These are phyloP conservation scores for Caenorhabditis uteleia DNA, from an alignment of 2,888 invertebrate species.

Conservation along the genomic window DNA sequence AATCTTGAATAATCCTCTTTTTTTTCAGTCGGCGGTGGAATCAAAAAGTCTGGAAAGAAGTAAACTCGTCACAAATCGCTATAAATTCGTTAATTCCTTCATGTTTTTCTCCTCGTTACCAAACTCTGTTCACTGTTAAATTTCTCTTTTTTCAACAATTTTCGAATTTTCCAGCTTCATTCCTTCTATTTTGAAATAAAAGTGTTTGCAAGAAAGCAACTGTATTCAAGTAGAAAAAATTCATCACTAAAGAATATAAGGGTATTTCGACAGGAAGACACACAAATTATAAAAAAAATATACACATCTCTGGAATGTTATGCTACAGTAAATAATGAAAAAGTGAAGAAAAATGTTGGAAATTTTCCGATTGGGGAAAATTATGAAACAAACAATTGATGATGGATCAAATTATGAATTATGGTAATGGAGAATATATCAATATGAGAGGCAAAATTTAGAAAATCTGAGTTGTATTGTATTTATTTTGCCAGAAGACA, in stretches of 20 bases:
- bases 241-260: slow-evolving; percentile 18
- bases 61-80: slow-evolving; percentile 34
- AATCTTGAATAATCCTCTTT: slow-evolving; percentile 1
- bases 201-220: too few relatives aligned
- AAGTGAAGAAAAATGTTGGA: neutral
- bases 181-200: too few relatives aligned
- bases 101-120: too few relatives aligned
- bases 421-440: slow-evolving; percentile 30
- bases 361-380: neutral
- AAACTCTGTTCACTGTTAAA: too few relatives aligned
- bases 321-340: slow-evolving; percentile 1
- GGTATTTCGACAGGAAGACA: neutral
- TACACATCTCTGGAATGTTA: slow-evolving; percentile 2
- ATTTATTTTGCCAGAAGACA: slow-evolving; percentile 70
- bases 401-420: slow-evolving; percentile 9
- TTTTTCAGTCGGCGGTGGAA: slow-evolving; percentile 62
- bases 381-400: slow-evolving; percentile 2
- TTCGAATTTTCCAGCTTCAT: too few relatives aligned
- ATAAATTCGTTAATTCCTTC: too few relatives aligned
- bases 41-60: slow-evolving; percentile 67
- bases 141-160: too few relatives aligned
- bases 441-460: slow-evolving; percentile 18
- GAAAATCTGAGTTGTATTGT: slow-evolving; percentile 56
- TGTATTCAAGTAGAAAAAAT: slow-evolving; percentile 5
- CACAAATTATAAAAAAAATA: too few relatives aligned